Base-by-base conservation (phyloP, 2,113 vertebrate species). In the Onychostruthus taczanowskii region DNA sequence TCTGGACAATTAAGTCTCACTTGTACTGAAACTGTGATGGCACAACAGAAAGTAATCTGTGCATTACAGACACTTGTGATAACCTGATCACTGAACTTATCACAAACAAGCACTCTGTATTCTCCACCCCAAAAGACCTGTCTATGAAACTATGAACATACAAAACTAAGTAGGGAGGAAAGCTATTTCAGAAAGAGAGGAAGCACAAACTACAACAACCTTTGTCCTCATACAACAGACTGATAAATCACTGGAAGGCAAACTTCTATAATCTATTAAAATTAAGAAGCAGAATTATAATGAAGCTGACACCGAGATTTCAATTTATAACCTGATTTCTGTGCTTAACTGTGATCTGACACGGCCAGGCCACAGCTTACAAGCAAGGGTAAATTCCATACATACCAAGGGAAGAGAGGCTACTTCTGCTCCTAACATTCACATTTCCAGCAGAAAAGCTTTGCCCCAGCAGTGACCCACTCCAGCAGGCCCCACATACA, bases 371-470 rank as follows among this genome's bases (percentile, higher is more conserved):
- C 58, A 67, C 31, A 82, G 46, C 26, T 50, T 6, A 49, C 14
- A 43, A 56, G 8, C 49, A 47, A 30, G 16, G 59, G 61, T 26
- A 27, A 69, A 83, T 35, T 80, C 76, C 84, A 62, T 0, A 14
- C 18, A 10, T 39, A 22, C 37, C 81, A 33, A 16, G 46, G 33
- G 27, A 33, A 50, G 46, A 44, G 59, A 76, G 16, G 70, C 13
- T 4, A 4, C 17, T n/a, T 37, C n/a, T 35, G 52, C 47, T 55
- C 50, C 50, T 68, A 35, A 7, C 59, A 28, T 16, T 27, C 24
- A 1, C 3, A 7, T 2, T n/a, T 53, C 23, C 44, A 6, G 7
- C 0, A 13, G 30, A 11, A 39, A 39, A 72, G 21, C 64, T 67
- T 9, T 33, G 33, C 49, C 47, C 18, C 67, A 47, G 46, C 31